phyloP scores from a whole-genome alignment of 2,888 invertebrate genomes.

The Sipha maydis region DNA sequence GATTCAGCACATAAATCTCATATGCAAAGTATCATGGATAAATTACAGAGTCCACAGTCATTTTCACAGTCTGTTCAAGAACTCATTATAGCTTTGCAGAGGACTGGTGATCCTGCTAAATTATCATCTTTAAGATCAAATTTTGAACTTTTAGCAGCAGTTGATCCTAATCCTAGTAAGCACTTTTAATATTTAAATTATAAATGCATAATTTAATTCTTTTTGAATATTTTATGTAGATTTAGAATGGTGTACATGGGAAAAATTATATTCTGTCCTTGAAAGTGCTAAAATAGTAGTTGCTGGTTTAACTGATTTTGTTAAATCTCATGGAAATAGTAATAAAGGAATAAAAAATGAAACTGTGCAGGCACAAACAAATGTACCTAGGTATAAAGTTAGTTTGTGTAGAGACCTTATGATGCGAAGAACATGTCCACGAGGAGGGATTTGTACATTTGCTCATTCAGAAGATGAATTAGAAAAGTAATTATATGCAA shows the following conservation, averaged over 20 bases:
- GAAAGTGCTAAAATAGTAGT: conserved; percentile 79
- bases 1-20: conserved; percentile 95
- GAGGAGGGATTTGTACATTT: conserved; percentile 89
- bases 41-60: conserved; percentile 92
- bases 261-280: conserved; percentile 75
- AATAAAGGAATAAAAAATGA: conserved; percentile 61
- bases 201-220: too few species aligned
- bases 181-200: conserved; percentile 29
- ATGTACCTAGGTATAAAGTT: conserved; percentile 63
- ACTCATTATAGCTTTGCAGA: conserved; percentile 86
- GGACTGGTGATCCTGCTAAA: conserved; percentile 88
- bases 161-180: conserved; percentile 85
- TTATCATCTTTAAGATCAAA: conserved; percentile 81
- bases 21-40: conserved; percentile 94
- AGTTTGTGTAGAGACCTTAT: conserved; percentile 86
- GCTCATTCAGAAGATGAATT: conserved; percentile 92
- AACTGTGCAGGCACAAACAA: conserved; percentile 45
- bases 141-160: conserved; percentile 84
- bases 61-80: conserved; percentile 91
- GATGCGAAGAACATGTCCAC: conserved; percentile 82
- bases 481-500: conserved; percentile 73
- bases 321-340: conserved; percentile 78
- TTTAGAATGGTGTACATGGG: conserved; percentile 74
- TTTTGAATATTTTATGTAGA: conserved; percentile 67
- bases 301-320: conserved; percentile 80